These are phyloP conservation scores for Ceratina calcarata DNA, from an alignment of 1,140 invertebrate genomes.

Conservation along the genomic window DNA sequence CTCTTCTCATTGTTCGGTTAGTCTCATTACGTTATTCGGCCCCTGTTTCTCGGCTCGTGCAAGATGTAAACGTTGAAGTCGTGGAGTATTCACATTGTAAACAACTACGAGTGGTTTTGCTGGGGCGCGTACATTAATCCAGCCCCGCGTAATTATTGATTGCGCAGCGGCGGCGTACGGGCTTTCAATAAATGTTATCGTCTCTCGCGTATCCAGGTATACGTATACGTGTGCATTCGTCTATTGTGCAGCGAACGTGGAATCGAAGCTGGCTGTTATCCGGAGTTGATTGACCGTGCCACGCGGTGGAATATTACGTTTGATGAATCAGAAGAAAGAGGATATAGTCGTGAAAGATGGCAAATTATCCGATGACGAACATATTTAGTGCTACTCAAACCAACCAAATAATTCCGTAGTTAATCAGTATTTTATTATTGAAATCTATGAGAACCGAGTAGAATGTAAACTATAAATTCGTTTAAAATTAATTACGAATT, in stretches of 20 bases:
- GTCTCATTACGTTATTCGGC: too few species aligned
- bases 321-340: not conserved
- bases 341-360: not conserved
- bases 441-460: not conserved
- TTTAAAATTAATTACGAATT: too few species aligned
- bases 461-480: too few species aligned
- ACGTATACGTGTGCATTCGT: constrained; percentile 20
- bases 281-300: constrained; percentile 46
- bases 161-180: constrained; percentile 54
- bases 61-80: not conserved
- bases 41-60: not conserved
- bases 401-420: too few species aligned
- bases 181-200: constrained; percentile 60
- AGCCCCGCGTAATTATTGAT: constrained; percentile 64
- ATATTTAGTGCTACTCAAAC: not conserved
- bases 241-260: constrained; percentile 34
- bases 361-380: not conserved
- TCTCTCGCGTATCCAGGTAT: constrained; percentile 31
- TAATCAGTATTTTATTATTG: constrained; percentile 1
- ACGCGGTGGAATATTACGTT: constrained; percentile 18
- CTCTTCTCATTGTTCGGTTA: too few species aligned
- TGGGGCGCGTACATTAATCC: constrained; percentile 60
- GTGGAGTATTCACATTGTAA: constrained; percentile 11
- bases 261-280: constrained; percentile 44
- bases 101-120: constrained; percentile 42